Evolutionary conservation across 2,113 vertebrate species (phyloP).

Genomic region (Dasyurus viverrinus): DNA sequence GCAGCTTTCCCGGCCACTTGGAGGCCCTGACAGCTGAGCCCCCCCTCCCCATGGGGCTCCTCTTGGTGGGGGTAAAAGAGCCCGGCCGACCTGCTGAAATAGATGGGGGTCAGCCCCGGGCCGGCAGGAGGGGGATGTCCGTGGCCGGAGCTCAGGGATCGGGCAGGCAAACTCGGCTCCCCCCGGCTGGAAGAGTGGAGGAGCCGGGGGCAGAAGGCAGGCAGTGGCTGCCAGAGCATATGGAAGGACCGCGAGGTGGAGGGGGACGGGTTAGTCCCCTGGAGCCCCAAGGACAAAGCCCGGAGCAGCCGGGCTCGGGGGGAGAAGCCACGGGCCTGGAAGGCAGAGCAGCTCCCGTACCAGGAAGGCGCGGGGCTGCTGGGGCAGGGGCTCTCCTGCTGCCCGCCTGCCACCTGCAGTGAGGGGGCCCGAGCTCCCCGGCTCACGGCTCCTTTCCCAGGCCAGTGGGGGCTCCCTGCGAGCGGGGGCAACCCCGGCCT

Average conservation of each 20-base stretch:
- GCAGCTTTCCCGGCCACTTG: conserved; percentile 77
- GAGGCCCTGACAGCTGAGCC: conserved; percentile 56
- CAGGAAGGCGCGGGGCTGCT: not conserved
- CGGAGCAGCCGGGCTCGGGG: too few relatives aligned
- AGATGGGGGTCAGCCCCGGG: not conserved
- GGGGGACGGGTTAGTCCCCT: too few relatives aligned
- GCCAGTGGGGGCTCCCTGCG: not conserved
- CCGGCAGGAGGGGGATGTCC: not conserved
- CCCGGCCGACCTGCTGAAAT: not conserved
- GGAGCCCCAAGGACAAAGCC: not conserved
- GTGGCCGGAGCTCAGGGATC: not conserved
- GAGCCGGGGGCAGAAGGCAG: too few relatives aligned
- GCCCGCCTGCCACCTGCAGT: not conserved
- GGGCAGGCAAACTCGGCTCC: not conserved
- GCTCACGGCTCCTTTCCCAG: not conserved
- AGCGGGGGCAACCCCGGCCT: not conserved
- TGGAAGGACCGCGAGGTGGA: too few relatives aligned
- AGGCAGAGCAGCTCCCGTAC: too few relatives aligned
- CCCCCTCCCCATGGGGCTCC: not conserved
- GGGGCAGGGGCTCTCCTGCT: too few relatives aligned
- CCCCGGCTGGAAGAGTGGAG: not conserved
- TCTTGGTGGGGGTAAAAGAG: not conserved
- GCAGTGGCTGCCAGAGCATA: too few relatives aligned
- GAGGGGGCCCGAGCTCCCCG: not conserved
- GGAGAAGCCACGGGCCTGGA: too few relatives aligned